Percentiles rank a stretch among this genome's conserved stretches.
Conservation (phyloP, 2,888 invertebrate species). For the Hirtodrosophila cameraria region DNA sequence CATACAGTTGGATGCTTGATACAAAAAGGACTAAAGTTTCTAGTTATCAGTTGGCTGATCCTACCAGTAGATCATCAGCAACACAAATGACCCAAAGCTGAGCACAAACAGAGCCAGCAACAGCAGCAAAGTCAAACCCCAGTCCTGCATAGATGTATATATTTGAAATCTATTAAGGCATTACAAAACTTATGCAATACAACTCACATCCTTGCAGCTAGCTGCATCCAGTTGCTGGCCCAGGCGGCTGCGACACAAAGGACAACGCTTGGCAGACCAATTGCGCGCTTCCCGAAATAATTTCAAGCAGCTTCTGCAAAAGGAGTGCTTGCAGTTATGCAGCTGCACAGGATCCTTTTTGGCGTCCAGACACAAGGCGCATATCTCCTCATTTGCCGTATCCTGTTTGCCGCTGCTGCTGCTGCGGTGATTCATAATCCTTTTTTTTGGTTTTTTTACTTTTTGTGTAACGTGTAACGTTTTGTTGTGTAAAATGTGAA, state of each 20-base stretch:
- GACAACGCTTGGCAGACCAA: conserved; percentile 58
- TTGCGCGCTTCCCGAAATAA: conserved; percentile 42
- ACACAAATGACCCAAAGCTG: conserved; percentile 54
- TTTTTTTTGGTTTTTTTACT: background rate
- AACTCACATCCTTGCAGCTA: conserved; percentile 21
- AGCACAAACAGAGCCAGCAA: conserved; percentile 32
- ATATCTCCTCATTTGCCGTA: conserved; percentile 16
- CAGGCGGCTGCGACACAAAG: conserved; percentile 52
- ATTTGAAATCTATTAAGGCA: too few relatives aligned
- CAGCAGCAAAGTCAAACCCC: conserved; percentile 42
- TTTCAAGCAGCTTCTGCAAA: conserved; percentile 48
- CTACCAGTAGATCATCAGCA: conserved; percentile 62
- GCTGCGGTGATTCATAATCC: conserved; percentile 1
- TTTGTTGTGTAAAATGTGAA: too few relatives aligned
- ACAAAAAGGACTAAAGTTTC: background rate
- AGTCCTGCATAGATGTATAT: conserved; percentile 22
- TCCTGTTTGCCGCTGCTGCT: background rate
- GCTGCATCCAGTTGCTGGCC: background rate
- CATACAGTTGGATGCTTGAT: background rate
- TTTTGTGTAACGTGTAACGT: background rate
- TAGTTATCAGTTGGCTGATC: background rate
- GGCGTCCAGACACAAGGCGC: conserved; percentile 53
- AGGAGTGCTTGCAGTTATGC: conserved; percentile 47
- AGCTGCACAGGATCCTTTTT: conserved; percentile 49
- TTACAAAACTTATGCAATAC: background rate